phyloP scores from a whole-genome alignment of 2,113 vertebrate genomes.

The Rhinopomastus cyanomelas region DNA sequence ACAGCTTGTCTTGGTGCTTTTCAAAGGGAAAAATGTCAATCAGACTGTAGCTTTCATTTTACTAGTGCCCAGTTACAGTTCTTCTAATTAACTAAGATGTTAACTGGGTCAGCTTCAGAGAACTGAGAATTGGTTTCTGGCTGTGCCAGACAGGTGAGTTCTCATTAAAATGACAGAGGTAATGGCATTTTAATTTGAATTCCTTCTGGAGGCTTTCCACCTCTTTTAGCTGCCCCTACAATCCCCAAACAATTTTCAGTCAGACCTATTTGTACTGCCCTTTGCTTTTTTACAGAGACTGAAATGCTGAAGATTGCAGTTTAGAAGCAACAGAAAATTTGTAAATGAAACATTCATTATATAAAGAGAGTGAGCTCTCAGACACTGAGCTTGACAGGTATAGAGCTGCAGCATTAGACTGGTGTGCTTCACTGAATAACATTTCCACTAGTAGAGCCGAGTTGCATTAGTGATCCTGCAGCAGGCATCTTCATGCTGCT shows the following conservation, averaged over 20 bases:
- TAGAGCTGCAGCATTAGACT: background rate
- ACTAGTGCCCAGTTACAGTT: background rate
- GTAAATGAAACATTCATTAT: background rate
- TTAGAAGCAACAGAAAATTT: background rate
- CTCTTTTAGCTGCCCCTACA: background rate
- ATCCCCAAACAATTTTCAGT: background rate
- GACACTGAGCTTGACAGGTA: background rate
- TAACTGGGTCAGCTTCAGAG: background rate
- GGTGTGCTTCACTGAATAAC: accelerated
- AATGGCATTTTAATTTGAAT: background rate
- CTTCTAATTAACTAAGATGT: background rate
- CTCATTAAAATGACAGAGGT: background rate
- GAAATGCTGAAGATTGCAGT: background rate
- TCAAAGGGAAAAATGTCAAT: background rate
- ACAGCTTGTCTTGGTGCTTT: background rate
- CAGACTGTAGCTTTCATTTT: background rate
- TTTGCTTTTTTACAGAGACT: background rate
- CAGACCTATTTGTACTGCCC: background rate
- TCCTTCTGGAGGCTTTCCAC: background rate
- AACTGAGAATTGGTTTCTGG: background rate
- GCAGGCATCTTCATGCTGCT: background rate
- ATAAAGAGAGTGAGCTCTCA: background rate
- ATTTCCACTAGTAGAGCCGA: background rate
- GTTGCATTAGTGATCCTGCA: background rate
- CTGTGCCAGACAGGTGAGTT: background rate